phyloP scores from a whole-genome alignment of 1,140 invertebrate genomes.

The Hyles vespertilio region DNA sequence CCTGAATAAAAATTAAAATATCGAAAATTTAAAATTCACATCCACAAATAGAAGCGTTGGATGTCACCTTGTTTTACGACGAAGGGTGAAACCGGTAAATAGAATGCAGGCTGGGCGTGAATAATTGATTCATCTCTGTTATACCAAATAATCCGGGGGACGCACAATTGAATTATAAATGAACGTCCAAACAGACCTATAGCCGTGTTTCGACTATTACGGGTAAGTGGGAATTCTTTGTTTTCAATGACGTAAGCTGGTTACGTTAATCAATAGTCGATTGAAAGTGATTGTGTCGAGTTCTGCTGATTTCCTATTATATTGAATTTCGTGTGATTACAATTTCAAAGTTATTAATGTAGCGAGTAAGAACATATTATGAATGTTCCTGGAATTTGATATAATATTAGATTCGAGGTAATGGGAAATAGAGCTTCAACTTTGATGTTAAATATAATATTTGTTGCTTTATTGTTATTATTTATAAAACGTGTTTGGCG shows the following conservation, averaged over 20 bases:
- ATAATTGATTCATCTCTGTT: slow-evolving; percentile 24
- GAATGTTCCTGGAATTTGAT: too few species aligned
- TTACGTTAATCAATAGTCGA: neutral
- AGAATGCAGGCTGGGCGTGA: slow-evolving; percentile 16
- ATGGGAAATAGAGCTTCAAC: too few species aligned
- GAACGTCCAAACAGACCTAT: slow-evolving; percentile 5
- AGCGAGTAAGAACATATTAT: neutral
- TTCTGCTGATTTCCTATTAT: too few species aligned
- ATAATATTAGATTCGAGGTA: too few species aligned
- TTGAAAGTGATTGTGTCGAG: too few species aligned
- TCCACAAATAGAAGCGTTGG: neutral
- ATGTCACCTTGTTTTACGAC: slow-evolving; percentile 2
- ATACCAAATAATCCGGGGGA: slow-evolving; percentile 21
- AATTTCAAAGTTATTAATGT: neutral
- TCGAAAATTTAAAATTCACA: too few species aligned
- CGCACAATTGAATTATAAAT: slow-evolving; percentile 27
- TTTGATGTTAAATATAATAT: too few species aligned
- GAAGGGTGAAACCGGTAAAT: neutral
- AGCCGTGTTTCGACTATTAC: neutral
- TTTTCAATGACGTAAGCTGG: neutral
- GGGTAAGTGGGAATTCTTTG: neutral
- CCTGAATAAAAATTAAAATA: too few species aligned
- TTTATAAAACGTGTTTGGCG: too few species aligned
- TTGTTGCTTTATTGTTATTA: too few species aligned
- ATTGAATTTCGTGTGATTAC: too few species aligned